Evolutionary conservation across 2,888 invertebrate genomes (phyloP).

Genomic region (Melieria picta): DNA sequence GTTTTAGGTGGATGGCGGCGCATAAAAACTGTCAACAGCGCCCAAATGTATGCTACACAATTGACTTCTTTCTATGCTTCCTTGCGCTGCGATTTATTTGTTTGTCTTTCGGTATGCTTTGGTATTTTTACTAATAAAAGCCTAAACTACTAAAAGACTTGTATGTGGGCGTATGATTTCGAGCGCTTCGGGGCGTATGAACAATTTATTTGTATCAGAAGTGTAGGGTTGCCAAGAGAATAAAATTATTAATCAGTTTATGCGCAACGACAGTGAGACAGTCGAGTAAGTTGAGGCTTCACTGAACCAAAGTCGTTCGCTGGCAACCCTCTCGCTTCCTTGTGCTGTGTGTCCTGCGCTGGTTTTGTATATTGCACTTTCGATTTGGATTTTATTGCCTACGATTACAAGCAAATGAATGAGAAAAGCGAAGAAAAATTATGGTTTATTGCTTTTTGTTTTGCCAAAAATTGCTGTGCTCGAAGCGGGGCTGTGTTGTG

Average conservation of each 20-base stretch:
- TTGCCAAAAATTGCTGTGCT: slow-evolving; percentile 46
- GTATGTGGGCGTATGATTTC: no score
- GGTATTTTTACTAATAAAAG: no score
- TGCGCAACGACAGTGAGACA: no score
- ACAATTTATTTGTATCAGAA: no score
- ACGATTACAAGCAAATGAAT: slow-evolving; percentile 34
- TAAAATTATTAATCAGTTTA: no score
- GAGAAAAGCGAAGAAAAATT: slow-evolving; percentile 47
- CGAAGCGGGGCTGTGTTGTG: no score
- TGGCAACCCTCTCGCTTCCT: slow-evolving; percentile 3
- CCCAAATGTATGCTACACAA: slow-evolving; percentile 19
- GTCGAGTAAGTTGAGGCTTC: no score
- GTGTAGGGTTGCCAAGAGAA: no score
- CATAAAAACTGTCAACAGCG: slow-evolving; percentile 13
- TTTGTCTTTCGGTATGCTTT: background rate
- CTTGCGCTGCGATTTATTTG: slow-evolving; percentile 21
- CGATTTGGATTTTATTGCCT: slow-evolving; percentile 26
- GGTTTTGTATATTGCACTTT: background rate
- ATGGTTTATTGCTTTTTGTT: slow-evolving; percentile 56
- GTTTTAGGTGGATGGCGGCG: no score
- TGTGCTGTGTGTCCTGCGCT: background rate
- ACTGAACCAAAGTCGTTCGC: no score
- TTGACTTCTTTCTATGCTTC: slow-evolving; percentile 5
- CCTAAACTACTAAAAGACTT: no score
- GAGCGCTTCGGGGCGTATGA: no score